A percentile compares a stretch with the other conserved stretches of the same genome.
Evolutionary conservation across 92 coral and sea anemone genomes (phyloP).

Genomic region (Muricea muricata): DNA sequence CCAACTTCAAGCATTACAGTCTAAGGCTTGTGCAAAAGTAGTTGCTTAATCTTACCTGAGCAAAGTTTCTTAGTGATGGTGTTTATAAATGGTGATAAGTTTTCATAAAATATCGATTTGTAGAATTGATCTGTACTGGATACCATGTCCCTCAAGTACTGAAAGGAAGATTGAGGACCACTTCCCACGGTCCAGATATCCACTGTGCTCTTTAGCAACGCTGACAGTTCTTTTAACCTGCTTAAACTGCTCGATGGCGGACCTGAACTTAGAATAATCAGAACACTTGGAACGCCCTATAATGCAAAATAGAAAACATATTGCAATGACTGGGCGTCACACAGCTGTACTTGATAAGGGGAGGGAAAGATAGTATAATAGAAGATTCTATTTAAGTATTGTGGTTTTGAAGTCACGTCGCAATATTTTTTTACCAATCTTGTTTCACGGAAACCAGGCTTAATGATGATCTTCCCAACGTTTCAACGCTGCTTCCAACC

Average conservation of each 20-base stretch:
- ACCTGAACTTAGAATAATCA: conserved; percentile 33
- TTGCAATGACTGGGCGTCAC: background rate
- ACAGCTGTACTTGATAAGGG: no score
- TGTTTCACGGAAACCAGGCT: no score
- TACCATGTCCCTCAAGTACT: conserved; percentile 27
- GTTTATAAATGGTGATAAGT: conserved; percentile 3
- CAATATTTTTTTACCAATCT: no score
- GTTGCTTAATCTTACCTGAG: conserved; percentile 16
- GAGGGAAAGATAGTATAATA: no score
- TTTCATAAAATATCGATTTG: conserved; percentile 25
- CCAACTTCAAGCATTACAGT: no score
- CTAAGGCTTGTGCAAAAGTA: background rate
- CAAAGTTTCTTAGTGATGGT: conserved; percentile 28
- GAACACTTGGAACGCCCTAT: conserved; percentile 34
- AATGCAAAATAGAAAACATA: background rate
- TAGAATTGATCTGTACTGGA: conserved; percentile 11
- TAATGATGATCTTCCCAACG: no score
- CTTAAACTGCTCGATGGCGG: conserved; percentile 27
- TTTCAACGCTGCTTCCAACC: no score
- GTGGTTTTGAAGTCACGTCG: no score
- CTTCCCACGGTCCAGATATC: conserved; percentile 45
- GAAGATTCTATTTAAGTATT: no score
- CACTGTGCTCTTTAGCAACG: conserved; percentile 14
- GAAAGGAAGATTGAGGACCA: conserved; percentile 25
- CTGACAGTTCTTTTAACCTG: conserved; percentile 11